Conservation (phyloP, 2,888 invertebrate species). For the Agonopterix subpropinquella region DNA sequence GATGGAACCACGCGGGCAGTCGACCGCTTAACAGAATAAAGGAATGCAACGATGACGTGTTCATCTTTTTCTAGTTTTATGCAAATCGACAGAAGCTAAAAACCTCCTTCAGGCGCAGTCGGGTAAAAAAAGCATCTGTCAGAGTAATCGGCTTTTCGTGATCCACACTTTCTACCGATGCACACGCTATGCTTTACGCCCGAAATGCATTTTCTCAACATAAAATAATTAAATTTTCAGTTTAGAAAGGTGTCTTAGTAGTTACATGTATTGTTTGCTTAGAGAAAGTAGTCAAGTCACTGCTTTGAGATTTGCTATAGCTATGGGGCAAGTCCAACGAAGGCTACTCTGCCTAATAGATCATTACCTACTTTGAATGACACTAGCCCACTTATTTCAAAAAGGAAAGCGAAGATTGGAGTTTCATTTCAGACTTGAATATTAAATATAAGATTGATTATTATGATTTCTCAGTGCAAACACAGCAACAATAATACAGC, state of each 20-base stretch:
- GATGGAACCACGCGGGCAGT: conserved; percentile 63
- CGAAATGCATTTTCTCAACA: no score
- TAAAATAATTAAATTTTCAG: no score
- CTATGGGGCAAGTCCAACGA: no score
- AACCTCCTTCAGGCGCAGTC: not conserved
- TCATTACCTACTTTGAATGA: no score
- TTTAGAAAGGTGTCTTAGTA: no score
- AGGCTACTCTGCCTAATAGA: no score
- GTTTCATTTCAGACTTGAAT: no score
- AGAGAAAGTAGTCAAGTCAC: conserved; percentile 24
- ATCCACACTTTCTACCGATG: not conserved
- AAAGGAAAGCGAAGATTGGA: no score
- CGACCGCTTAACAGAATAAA: conserved; percentile 59
- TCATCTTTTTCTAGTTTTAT: conserved; percentile 20
- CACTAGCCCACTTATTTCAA: no score
- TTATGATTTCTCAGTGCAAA: no score
- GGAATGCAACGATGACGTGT: conserved; percentile 50
- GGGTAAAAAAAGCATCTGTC: not conserved
- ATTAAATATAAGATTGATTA: no score
- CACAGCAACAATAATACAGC: not conserved
- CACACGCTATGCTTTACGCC: no score
- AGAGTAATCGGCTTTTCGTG: not conserved
- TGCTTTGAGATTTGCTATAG: not conserved
- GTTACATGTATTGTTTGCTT: not conserved
- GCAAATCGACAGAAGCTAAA: not conserved